phyloP scores from a whole-genome alignment of 2,888 invertebrate genomes.

The Sycophila texana region DNA sequence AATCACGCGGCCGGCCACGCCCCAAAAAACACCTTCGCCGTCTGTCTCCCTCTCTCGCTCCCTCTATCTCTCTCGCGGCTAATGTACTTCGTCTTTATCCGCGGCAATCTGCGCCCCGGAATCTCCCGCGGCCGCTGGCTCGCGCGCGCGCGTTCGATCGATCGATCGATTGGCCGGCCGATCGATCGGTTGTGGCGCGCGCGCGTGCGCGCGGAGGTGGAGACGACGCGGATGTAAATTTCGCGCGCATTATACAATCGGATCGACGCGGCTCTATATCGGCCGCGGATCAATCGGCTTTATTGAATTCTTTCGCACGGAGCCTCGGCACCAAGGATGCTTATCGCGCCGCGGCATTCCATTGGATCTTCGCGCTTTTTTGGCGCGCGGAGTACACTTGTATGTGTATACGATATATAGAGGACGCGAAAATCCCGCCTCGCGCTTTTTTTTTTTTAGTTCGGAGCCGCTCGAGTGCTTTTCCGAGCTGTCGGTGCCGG shows the following conservation, averaged over 20 bases:
- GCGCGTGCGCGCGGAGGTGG: conserved; percentile 26
- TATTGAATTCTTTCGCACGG: conserved; percentile 52
- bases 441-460: neutral
- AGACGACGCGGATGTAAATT: conserved; percentile 42
- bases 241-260: conserved; percentile 30
- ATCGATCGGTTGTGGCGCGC: conserved; percentile 44
- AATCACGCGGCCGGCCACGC: conserved; percentile 75
- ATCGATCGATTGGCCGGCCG: conserved; percentile 45
- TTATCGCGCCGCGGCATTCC: neutral
- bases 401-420: too few relatives aligned
- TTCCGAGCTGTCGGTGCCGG: neutral
- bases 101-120: conserved; percentile 47
- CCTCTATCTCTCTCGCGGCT: conserved; percentile 52
- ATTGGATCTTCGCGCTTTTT: too few relatives aligned
- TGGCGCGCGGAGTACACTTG: too few relatives aligned
- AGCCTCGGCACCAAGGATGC: neutral
- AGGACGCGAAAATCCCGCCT: too few relatives aligned
- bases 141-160: neutral
- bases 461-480: neutral
- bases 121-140: conserved; percentile 3
- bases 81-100: conserved; percentile 55
- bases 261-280: conserved; percentile 42
- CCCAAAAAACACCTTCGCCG: conserved; percentile 74
- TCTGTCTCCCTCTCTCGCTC: conserved; percentile 58
- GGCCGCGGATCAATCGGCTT: conserved; percentile 45